phyloP scores from a whole-genome alignment of 2,888 invertebrate genomes.

The Pachycephus smyrnensis region DNA sequence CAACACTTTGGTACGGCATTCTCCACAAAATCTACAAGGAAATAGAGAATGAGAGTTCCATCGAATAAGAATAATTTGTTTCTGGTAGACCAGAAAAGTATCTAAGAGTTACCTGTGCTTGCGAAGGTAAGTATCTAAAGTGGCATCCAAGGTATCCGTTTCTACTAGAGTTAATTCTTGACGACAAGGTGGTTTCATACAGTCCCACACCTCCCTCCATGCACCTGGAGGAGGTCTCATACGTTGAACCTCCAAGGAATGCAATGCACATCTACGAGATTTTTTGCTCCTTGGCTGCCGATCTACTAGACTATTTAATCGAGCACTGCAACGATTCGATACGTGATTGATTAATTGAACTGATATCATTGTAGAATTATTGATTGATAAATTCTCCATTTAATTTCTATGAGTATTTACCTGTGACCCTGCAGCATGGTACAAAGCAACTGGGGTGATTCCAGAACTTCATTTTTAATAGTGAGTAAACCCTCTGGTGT shows the following conservation, averaged over 20 bases:
- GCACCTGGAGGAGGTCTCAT: slow-evolving; percentile 78
- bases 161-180: slow-evolving; percentile 90
- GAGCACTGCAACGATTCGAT: slow-evolving; percentile 69
- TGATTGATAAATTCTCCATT: not conserved
- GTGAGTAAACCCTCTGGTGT: slow-evolving; percentile 82
- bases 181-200: slow-evolving; percentile 83
- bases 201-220: slow-evolving; percentile 88
- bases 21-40: slow-evolving; percentile 81
- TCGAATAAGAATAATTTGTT: not conserved
- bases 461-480: slow-evolving; percentile 82
- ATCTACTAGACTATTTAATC: slow-evolving; percentile 82
- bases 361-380: not conserved
- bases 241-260: slow-evolving; percentile 89
- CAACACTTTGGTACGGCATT: slow-evolving; percentile 91
- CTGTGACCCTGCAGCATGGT: slow-evolving; percentile 90
- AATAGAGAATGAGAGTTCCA: slow-evolving; percentile 1
- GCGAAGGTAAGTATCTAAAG: slow-evolving; percentile 88
- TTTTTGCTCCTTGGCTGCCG: slow-evolving; percentile 89
- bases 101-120: slow-evolving; percentile 79
- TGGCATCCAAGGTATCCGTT: slow-evolving; percentile 84
- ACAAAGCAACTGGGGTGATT: slow-evolving; percentile 84
- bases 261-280: slow-evolving; percentile 88
- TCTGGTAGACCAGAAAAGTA: not conserved
- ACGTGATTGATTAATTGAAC: slow-evolving; percentile 4
- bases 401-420: slow-evolving; percentile 67